Percentiles rank a stretch among this genome's conserved stretches.
phyloP scores from a whole-genome alignment of 2,797 vertebrate genomes.

The Borostomias antarcticus region DNA sequence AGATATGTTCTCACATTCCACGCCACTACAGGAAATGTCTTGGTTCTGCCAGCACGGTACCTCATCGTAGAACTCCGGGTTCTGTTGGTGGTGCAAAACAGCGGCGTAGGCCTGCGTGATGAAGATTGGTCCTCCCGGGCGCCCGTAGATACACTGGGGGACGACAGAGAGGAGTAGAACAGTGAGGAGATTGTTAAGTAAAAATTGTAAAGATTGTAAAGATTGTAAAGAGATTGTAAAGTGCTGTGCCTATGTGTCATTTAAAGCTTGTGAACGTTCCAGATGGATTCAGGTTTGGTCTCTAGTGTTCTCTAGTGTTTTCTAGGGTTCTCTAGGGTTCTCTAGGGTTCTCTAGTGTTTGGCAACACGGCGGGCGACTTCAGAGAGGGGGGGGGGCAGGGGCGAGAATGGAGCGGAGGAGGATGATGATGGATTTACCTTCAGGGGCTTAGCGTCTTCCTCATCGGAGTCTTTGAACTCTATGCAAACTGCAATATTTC shows the following conservation, averaged over 20 bases:
- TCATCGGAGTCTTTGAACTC: slow-evolving; percentile 96
- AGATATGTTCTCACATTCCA: background rate
- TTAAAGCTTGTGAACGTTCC: too few relatives aligned
- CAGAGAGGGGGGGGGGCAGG: background rate
- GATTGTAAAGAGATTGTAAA: too few relatives aligned
- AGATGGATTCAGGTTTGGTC: too few relatives aligned
- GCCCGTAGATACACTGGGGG: slow-evolving; percentile 91
- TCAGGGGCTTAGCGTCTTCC: slow-evolving; percentile 86
- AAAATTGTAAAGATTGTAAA: too few relatives aligned
- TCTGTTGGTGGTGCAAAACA: slow-evolving; percentile 96
- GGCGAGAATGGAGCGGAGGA: background rate
- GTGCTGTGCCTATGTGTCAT: too few relatives aligned
- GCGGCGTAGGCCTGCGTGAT: slow-evolving; percentile 85
- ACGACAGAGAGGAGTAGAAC: background rate
- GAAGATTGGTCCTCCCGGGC: slow-evolving; percentile 87
- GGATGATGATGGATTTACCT: slow-evolving; percentile 72
- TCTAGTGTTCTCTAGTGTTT: too few relatives aligned
- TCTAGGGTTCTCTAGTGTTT: too few relatives aligned
- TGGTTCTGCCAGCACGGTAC: slow-evolving; percentile 62
- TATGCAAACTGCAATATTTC: slow-evolving; percentile 93
- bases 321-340: too few relatives aligned
- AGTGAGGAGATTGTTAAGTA: background rate
- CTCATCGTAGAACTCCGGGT: slow-evolving; percentile 98
- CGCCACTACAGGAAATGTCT: background rate
- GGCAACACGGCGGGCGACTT: too few relatives aligned